Conservation (phyloP, 2,888 invertebrate genomes). For the Plemyria rubiginata region DNA sequence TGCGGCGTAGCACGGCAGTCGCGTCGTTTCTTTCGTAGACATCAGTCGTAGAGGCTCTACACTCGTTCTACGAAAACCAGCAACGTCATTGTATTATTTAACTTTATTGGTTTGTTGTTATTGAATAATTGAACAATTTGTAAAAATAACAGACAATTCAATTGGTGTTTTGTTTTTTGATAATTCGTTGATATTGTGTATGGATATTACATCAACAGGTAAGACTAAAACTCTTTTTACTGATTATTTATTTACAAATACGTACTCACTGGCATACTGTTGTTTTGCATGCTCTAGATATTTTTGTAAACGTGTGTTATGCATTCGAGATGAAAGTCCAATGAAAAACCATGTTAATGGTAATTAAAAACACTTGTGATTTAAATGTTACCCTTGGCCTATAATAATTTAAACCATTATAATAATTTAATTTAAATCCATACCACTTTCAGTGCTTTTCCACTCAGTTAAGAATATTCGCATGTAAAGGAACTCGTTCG, state of each 20-base stretch:
- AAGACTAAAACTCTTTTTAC: not conserved
- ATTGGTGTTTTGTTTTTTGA: slow-evolving; percentile 18
- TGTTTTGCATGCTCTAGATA: not conserved
- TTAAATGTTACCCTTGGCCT: not conserved
- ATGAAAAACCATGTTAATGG: not conserved
- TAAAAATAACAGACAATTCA: slow-evolving; percentile 3
- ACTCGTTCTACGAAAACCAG: slow-evolving; percentile 18
- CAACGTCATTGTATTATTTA: slow-evolving; percentile 33
- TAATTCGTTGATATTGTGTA: slow-evolving; percentile 40
- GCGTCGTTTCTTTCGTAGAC: slow-evolving; percentile 67
- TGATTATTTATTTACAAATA: not conserved
- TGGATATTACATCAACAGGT: slow-evolving; percentile 43
- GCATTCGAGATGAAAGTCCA: not conserved
- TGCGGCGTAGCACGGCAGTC: slow-evolving; percentile 74
- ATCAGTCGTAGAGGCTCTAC: slow-evolving; percentile 39
- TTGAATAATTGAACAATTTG: slow-evolving; percentile 16
- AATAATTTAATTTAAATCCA: too few relatives aligned
- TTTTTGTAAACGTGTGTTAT: not conserved
- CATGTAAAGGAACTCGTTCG: too few relatives aligned
- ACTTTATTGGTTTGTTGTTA: slow-evolving; percentile 22
- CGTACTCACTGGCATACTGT: not conserved
- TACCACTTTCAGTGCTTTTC: not conserved
- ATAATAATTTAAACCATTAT: not conserved
- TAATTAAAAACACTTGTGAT: not conserved
- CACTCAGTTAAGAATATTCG: not conserved